Base-by-base conservation (phyloP, 2,888 invertebrate species). In the Meteorus colon region DNA sequence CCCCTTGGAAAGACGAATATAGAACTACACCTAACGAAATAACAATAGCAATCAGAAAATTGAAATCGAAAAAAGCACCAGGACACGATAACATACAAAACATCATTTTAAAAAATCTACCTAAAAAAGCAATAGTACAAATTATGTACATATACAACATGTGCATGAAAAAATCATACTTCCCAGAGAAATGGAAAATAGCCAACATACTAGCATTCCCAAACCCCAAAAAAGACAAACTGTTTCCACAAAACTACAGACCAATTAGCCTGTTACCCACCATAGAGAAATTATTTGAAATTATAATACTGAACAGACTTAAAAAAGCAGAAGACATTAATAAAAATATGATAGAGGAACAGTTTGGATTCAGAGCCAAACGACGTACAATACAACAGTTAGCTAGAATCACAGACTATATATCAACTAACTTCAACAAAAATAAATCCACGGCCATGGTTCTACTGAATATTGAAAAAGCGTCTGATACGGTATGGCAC, bases 81-180 rank as follows among this genome's bases (percentile, higher is more conserved):
- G 65, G 65, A 14, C 16, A 1, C 6, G 65, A 65, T 19, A 31
- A 19, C 6, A 34, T 65, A 14, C 65, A 65, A 19, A 65, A 65
- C 8, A 37, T 65, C n/a, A 14, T 65, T n/a, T 10, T 65, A 6
- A 65, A 65, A 31, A 29, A 65, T n/a, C 14, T 65, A n/a, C 29
- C 34, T 0, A 82, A 65, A 31, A 65, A 65, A 65, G 65, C 16
- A 34, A 34, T 65, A 6, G 65, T 65, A 19, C 37, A 65, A 65
- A 14, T 65, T 10, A 37, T 65, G 65, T 5, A 31, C 34, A 65
- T 65, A 37, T 16, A 29, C 1, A 65, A 65, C 10, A 10, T 3
- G 14, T 37, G 65, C 19, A 12, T 65, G 16, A 3, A 4, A 1
- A 16, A n/a, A 4, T 65, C 65, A 65, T 34, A 65, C 10, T 65